Evolutionary conservation across 2,888 invertebrate species (phyloP), one percentile per base, ranked within the genome.

Genomic region (Ditula angustiorana): DNA sequence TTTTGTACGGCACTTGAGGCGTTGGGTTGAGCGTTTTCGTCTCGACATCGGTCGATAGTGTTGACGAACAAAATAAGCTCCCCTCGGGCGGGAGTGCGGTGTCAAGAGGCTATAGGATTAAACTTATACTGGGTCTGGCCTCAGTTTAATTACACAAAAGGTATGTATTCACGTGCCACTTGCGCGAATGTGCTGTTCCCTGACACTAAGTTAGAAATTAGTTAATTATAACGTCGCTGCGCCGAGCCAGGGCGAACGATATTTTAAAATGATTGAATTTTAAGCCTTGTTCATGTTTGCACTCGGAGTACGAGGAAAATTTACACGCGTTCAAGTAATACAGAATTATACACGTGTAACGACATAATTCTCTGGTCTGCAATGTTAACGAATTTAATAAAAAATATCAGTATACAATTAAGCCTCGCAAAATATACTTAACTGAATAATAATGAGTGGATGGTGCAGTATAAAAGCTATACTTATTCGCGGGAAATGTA

Each of bases 61-160:
- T 90, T 90, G 90, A 89, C 89, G 88, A 88, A 91, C 90, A 89
- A 90, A 91, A 92, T 92, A 92, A 90, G 87, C 90, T 89, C 85
- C 88, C 88, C 87, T 82, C 72, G 81, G 78, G 83, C 79, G 83
- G 83, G 83, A 85, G 88, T 83, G 88, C 82, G 88, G 89, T 90
- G 91, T 92, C 92, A 92, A 92, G 91, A 91, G 90, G 92, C 90
- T 90, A 90, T 88, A 90, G 90, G 91, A 92, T 92, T 92, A 90
- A 91, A 92, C 91, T 91, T 88, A 88, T 90, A 92, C 90, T 88
- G 85, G 88, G 88, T 90, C 90, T 87, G 85, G 86, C 90, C 86
- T 82, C 87, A 89, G 87, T 90, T 91, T 90, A 92, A 91, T 92
- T 91, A 91, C 90, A 90, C 90, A 90, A 90, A 91, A 90, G 87